These are phyloP conservation scores for Lycaon pictus DNA, from an alignment of 2,113 vertebrate genomes.

Conservation along the genomic window DNA sequence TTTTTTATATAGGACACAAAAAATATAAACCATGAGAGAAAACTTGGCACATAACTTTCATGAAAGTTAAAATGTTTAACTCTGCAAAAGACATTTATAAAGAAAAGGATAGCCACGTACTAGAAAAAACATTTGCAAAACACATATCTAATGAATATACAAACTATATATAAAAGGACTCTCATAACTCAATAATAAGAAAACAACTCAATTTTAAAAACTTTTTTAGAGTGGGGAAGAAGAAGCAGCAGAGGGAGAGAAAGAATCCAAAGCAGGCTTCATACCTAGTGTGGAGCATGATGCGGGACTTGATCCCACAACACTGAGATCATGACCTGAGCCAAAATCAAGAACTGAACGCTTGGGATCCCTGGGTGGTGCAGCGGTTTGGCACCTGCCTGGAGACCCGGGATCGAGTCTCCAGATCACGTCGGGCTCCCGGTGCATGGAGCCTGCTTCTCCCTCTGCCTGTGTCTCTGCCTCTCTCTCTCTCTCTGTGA, in stretches of 20 bases:
- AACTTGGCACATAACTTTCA: not conserved
- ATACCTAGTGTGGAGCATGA: not conserved
- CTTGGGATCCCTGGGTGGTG: not conserved
- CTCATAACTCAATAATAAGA: not conserved
- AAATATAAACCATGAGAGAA: not conserved
- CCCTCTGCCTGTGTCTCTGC: no score
- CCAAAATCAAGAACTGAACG: not conserved
- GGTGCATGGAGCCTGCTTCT: no score
- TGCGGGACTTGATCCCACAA: not conserved
- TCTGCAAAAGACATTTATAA: not conserved
- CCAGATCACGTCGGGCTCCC: no score
- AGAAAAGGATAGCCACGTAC: not conserved
- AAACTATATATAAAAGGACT: not conserved
- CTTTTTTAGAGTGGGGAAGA: not conserved
- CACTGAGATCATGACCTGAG: not conserved
- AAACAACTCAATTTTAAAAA: not conserved
- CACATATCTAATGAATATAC: not conserved
- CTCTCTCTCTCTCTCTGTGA: no score
- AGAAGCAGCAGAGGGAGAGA: not conserved
- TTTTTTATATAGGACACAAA: not conserved
- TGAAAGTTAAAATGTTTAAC: not conserved
- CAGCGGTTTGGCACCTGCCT: no score
- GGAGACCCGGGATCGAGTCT: no score
- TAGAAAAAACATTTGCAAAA: not conserved
- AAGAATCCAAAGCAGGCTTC: not conserved